phyloP scores from a whole-genome alignment of 2,113 vertebrate species.

The Neolamprologus caudopunctatus region DNA sequence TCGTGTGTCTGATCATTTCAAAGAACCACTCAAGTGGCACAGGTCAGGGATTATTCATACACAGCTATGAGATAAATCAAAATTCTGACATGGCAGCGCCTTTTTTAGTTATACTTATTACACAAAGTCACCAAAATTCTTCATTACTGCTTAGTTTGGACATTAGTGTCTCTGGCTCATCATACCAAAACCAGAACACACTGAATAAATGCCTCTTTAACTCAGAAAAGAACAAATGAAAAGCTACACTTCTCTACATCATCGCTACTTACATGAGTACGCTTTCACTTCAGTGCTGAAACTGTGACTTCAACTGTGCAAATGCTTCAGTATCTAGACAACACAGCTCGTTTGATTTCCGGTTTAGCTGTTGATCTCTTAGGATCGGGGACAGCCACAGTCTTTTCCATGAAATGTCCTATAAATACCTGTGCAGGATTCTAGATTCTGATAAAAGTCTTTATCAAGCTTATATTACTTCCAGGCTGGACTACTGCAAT shows the following conservation, averaged over 20 bases:
- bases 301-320: neutral
- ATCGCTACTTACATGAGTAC: neutral
- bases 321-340: neutral
- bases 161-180: neutral
- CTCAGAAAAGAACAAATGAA: neutral
- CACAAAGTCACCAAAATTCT: neutral
- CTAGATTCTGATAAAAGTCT: neutral
- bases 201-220: neutral
- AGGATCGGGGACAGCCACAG: neutral
- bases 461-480: neutral
- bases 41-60: neutral
- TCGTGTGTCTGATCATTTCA: neutral
- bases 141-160: neutral
- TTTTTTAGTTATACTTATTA: neutral
- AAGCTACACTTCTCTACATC: neutral
- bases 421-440: no score
- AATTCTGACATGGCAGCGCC: neutral
- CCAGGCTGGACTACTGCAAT: rapidly evolving
- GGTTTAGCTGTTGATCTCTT: neutral
- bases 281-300: neutral
- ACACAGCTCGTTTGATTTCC: neutral
- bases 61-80: neutral
- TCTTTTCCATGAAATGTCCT: neutral
- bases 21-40: neutral
- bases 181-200: neutral